These are phyloP conservation scores for Sminthopsis crassicaudata DNA, from an alignment of 2,113 vertebrate genomes.

Conservation along the genomic window DNA sequence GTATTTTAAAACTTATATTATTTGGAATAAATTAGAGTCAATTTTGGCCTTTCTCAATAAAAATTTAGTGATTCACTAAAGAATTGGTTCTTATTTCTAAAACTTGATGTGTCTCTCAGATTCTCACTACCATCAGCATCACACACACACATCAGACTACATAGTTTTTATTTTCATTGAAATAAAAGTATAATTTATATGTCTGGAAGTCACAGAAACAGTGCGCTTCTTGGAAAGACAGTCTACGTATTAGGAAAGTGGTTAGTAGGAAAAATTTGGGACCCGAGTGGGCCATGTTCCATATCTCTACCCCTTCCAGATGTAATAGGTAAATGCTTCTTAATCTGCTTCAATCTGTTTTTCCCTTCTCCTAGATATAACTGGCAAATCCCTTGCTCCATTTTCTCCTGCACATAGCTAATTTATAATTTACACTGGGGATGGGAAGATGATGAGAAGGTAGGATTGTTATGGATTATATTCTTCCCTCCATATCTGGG, in stretches of 20 bases:
- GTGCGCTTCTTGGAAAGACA: neutral
- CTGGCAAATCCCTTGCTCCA: neutral
- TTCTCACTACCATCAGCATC: neutral
- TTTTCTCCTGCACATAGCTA: constrained; percentile 17
- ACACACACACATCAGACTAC: neutral
- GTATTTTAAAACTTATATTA: neutral
- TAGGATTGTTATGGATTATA: constrained; percentile 5
- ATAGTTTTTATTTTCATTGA: neutral
- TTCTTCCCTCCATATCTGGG: neutral
- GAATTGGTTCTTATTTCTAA: neutral
- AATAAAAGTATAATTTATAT: neutral
- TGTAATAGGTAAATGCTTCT: constrained; percentile 2
- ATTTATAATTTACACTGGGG: constrained; percentile 4
- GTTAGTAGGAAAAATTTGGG: neutral
- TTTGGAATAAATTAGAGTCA: neutral
- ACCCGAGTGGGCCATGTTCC: fast-evolving
- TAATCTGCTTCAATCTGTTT: constrained; percentile 20
- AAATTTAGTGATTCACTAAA: neutral
- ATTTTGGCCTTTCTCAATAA: neutral
- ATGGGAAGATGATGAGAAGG: neutral
- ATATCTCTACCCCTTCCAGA: neutral
- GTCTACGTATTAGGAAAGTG: neutral
- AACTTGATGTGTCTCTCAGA: neutral
- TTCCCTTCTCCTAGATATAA: neutral
- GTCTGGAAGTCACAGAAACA: neutral